phyloP scores from a whole-genome alignment of 2,888 invertebrate genomes.

The Euplagia quadripunctaria region DNA sequence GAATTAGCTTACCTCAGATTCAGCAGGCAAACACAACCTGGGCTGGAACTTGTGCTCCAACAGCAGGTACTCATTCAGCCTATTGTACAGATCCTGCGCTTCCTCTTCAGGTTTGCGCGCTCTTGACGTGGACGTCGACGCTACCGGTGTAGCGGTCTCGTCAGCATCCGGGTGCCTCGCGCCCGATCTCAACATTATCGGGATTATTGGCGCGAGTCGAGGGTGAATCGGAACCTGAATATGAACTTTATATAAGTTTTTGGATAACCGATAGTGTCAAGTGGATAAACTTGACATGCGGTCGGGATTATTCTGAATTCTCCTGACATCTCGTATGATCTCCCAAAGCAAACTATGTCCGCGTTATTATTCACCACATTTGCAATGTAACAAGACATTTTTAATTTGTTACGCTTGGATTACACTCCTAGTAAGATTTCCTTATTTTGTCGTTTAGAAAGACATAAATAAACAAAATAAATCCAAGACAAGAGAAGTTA shows the following conservation, averaged over 20 bases:
- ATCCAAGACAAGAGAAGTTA: too few relatives aligned
- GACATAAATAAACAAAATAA: too few relatives aligned
- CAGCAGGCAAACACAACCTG: constrained; percentile 88
- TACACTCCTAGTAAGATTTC: too few relatives aligned
- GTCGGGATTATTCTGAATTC: too few relatives aligned
- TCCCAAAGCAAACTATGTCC: too few relatives aligned
- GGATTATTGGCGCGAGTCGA: constrained; percentile 76
- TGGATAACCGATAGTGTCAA: neutral
- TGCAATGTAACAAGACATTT: too few relatives aligned
- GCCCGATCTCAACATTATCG: constrained; percentile 87
- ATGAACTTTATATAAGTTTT: neutral
- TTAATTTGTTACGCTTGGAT: too few relatives aligned
- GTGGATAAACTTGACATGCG: too few relatives aligned
- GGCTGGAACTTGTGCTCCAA: constrained; percentile 92
- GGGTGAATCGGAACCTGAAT: constrained; percentile 84
- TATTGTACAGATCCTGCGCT: constrained; percentile 81
- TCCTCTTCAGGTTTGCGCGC: constrained; percentile 41
- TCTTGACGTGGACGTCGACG: constrained; percentile 52
- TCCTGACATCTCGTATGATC: too few relatives aligned
- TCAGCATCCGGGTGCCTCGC: constrained; percentile 90
- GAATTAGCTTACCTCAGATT: constrained; percentile 86
- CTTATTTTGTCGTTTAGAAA: too few relatives aligned
- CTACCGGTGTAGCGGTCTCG: constrained; percentile 59
- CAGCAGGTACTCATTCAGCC: constrained; percentile 90
- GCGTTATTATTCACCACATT: too few relatives aligned